These are phyloP conservation scores for Rhabditoides inermis DNA, from an alignment of 2,888 invertebrate genomes.

Conservation along the genomic window DNA sequence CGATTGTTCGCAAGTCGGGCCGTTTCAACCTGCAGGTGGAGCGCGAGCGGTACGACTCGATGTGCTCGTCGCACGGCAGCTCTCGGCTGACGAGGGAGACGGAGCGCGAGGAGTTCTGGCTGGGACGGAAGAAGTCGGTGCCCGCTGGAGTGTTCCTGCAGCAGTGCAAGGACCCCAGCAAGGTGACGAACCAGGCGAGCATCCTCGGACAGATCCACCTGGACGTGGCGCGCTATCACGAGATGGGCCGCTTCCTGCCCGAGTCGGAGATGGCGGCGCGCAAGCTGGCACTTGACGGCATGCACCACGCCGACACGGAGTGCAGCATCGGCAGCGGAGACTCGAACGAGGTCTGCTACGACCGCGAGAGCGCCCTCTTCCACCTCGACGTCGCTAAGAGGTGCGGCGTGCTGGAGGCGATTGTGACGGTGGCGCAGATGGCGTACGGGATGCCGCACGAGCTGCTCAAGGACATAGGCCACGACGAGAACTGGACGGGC, in stretches of 20 bases:
- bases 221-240: constrained; percentile 60
- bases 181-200: constrained; percentile 54
- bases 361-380: constrained; percentile 58
- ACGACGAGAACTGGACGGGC: constrained; percentile 47
- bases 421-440: constrained; percentile 57
- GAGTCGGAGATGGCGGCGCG: constrained; percentile 21
- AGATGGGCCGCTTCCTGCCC: constrained; percentile 56
- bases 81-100: constrained; percentile 32
- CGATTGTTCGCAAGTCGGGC: background rate
- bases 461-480: constrained; percentile 55
- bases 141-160: constrained; percentile 49
- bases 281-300: constrained; percentile 7
- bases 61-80: no score
- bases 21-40: background rate
- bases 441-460: constrained; percentile 57
- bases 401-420: constrained; percentile 58
- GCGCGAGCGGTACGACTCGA: no score
- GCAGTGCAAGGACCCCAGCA: background rate
- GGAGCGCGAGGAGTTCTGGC: constrained; percentile 40
- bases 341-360: constrained; percentile 47
- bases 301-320: background rate
- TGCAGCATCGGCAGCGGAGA: background rate
- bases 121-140: constrained; percentile 32
- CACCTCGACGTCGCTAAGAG: constrained; percentile 59
- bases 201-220: constrained; percentile 59